Base-by-base conservation (phyloP, 2,888 invertebrate species). In the Euplexia lucipara region DNA sequence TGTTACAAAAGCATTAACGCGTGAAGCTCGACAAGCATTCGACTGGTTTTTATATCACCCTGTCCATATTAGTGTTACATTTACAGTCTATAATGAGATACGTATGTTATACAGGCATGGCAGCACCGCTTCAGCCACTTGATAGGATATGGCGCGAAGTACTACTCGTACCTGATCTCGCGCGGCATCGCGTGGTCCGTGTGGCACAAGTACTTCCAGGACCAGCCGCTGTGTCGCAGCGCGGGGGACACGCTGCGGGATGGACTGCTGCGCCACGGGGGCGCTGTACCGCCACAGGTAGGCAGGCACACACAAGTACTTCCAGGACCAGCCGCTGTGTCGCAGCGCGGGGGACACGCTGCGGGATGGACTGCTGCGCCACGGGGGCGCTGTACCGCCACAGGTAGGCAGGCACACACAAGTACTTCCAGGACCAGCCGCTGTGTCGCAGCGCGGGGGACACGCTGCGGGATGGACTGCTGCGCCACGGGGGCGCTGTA, bases 101-200 rank as follows among this genome's bases (percentile, higher is more conserved):
- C 3, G 12, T 37, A 16, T 0, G 26, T 5, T 51, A 0, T 2
- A 1, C 85, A 98, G 96, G 98, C 99, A 1, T 99, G 99, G 99
- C 99, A 99, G 86, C 96, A 98, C 83, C 96, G 99, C 65, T 99
- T 99, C 95, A 98, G 98, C 70, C 99, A 99, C 92, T 95, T 99
- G 59, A 98, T 99, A 5, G 99, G 99, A 1, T 99, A 99, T 92
- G 99, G 99, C 41, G 99, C 99, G 0, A 99, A 99, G 92, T 99
- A 99, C 94, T 99, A 99, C 91, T 98, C 99, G 0, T 99, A 99
- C 94, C 95, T 99, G 73, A 98, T 99, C 86, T 99, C 99, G 0
- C 96, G 98, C 84, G 98, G 99, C 9, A 97, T 99, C 53, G 99
- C 99, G 0, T 98, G 98, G 62, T 97, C 97, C 95, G 98, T 99